Conservation (phyloP, 2,797 vertebrate genomes). For the Cygnus olor region DNA sequence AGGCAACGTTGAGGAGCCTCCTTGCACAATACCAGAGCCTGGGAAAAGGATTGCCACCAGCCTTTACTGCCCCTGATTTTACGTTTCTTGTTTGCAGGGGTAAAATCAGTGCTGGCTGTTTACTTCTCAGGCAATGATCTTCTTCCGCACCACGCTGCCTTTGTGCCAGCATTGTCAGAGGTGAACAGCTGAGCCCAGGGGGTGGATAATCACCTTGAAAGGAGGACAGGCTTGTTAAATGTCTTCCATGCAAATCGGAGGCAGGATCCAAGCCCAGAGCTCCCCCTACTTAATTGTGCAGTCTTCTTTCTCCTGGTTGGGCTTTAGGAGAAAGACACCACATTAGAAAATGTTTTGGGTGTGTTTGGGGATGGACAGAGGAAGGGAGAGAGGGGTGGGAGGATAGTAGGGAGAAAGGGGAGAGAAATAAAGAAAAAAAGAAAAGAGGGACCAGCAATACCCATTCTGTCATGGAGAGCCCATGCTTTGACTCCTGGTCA, state of each 20-base stretch:
- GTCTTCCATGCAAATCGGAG: neutral
- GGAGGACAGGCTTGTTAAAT: neutral
- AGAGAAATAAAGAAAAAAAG: neutral
- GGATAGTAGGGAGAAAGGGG: neutral
- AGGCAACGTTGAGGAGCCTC: neutral
- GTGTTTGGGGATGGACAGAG: neutral
- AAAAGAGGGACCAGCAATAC: neutral
- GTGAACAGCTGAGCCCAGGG: rapidly evolving
- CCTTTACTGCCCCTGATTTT: neutral
- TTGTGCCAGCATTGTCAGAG: neutral
- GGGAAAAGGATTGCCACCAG: neutral
- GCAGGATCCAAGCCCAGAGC: neutral
- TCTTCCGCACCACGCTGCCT: rapidly evolving
- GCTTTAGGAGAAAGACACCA: neutral
- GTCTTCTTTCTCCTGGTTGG: neutral
- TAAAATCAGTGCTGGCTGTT: neutral
- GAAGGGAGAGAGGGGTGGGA: neutral
- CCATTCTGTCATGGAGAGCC: neutral
- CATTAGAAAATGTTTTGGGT: neutral
- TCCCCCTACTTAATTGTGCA: neutral
- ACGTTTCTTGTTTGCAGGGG: neutral
- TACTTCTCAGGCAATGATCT: neutral
- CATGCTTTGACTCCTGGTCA: neutral
- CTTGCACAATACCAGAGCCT: neutral
- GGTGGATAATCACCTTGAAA: neutral